Conservation (phyloP, 2,113 vertebrate genomes). For the Hippocampus barbouri region DNA sequence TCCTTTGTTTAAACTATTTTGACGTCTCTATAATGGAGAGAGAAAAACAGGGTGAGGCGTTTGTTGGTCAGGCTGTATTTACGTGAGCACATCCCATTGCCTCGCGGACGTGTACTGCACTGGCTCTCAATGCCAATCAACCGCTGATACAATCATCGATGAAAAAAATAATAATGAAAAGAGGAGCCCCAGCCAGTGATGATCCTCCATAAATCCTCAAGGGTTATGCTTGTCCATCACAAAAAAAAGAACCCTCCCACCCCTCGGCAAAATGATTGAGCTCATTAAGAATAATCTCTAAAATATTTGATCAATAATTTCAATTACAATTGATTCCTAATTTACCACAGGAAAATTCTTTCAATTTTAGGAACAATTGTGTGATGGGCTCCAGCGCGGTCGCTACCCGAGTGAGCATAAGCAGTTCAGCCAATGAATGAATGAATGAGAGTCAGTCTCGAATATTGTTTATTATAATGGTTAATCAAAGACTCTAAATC, state of each 20-base stretch:
- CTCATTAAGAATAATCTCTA: too few relatives aligned
- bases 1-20: constrained; percentile 75
- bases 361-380: too few relatives aligned
- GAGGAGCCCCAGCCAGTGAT: not conserved
- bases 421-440: not conserved
- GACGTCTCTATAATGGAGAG: constrained; percentile 73
- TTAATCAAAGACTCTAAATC: too few relatives aligned
- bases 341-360: too few relatives aligned
- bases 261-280: too few relatives aligned
- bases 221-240: not conserved
- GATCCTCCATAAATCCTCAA: constrained; percentile 7
- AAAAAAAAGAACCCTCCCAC: not conserved
- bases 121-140: constrained; percentile 28
- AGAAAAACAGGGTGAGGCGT: constrained; percentile 57
- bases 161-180: not conserved
- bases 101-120: constrained; percentile 41
- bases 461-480: too few relatives aligned
- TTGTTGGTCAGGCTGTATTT: constrained; percentile 67
- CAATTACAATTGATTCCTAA: too few relatives aligned
- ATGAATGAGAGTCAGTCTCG: not conserved
- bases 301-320: too few relatives aligned
- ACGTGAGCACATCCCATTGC: constrained; percentile 66
- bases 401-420: too few relatives aligned
- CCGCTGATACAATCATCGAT: constrained; percentile 26
- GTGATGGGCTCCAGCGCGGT: too few relatives aligned